phyloP scores from a whole-genome alignment of 2,113 vertebrate species.

The Caracal caracal region DNA sequence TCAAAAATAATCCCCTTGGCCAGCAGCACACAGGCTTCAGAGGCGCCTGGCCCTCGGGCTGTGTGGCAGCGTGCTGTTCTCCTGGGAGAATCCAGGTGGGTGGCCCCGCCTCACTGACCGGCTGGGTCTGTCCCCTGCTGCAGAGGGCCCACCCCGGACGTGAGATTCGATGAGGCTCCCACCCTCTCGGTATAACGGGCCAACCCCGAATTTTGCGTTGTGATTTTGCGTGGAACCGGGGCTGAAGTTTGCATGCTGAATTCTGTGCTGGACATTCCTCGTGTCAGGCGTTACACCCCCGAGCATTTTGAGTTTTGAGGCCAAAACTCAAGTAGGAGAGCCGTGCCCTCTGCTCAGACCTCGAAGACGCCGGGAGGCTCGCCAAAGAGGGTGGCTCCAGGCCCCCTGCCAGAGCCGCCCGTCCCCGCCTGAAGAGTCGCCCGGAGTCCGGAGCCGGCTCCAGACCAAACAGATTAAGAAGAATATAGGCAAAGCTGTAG shows the following conservation, averaged over 20 bases:
- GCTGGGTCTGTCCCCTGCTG: rapidly evolving
- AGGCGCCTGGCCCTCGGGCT: neutral
- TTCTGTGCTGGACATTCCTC: neutral
- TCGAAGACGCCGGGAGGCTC: neutral
- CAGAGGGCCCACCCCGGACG: neutral
- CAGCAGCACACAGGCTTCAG: neutral
- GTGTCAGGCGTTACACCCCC: neutral
- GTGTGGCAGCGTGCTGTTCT: neutral
- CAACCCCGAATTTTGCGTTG: neutral
- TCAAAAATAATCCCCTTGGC: neutral
- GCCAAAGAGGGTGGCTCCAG: neutral
- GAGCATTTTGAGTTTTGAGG: neutral
- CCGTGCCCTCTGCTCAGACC: too few relatives aligned
- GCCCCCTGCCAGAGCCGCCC: neutral
- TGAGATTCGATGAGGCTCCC: rapidly evolving
- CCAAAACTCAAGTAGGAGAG: neutral
- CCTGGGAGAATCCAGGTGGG: neutral
- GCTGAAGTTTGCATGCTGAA: neutral
- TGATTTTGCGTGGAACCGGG: neutral
- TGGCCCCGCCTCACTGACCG: rapidly evolving
- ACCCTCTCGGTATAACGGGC: neutral
- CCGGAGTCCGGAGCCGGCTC: slow-evolving; percentile 51
- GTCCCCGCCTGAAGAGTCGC: neutral
- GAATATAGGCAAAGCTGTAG: slow-evolving; percentile 47
- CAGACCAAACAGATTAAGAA: slow-evolving; percentile 68